Evolutionary conservation across 2,113 vertebrate species (phyloP).

Genomic region (Petroica traversi): DNA sequence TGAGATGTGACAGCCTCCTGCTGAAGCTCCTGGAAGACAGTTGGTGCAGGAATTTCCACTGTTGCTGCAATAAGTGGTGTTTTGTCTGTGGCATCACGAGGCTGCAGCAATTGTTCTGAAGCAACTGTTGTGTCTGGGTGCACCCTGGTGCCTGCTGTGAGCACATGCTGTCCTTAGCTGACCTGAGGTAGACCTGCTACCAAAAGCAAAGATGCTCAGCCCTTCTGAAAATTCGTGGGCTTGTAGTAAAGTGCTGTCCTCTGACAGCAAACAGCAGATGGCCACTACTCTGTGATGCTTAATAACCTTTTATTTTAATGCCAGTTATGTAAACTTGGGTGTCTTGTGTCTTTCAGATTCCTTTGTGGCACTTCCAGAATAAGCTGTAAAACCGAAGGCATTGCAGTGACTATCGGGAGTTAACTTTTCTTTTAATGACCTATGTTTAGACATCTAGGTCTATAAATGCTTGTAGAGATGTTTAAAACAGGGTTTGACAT

Average conservation of each 20-base stretch:
- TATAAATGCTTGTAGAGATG: slow-evolving; percentile 49
- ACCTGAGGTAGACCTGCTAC: background rate
- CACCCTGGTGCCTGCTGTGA: background rate
- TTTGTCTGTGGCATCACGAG: background rate
- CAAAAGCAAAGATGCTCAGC: background rate
- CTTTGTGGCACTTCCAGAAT: slow-evolving; percentile 24
- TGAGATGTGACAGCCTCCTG: background rate
- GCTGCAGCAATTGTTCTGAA: background rate
- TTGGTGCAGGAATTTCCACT: background rate
- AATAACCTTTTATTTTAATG: background rate
- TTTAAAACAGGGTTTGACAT: slow-evolving; percentile 45
- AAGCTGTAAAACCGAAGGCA: slow-evolving; percentile 35
- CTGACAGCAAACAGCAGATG: background rate
- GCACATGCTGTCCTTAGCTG: background rate
- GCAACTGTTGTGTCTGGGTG: background rate
- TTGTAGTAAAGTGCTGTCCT: background rate
- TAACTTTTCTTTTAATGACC: slow-evolving; percentile 42
- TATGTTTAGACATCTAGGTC: slow-evolving; percentile 29
- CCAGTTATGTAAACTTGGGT: background rate
- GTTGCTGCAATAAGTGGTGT: background rate
- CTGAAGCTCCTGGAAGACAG: slow-evolving; percentile 7
- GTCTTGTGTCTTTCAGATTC: slow-evolving; percentile 60
- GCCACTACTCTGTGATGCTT: background rate
- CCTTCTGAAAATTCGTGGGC: background rate
- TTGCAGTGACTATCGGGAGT: slow-evolving; percentile 41